Evolutionary conservation across 2,113 vertebrate genomes (phyloP), one percentile per base, ranked within the genome.

Genomic region (Aplodontia rufa): DNA sequence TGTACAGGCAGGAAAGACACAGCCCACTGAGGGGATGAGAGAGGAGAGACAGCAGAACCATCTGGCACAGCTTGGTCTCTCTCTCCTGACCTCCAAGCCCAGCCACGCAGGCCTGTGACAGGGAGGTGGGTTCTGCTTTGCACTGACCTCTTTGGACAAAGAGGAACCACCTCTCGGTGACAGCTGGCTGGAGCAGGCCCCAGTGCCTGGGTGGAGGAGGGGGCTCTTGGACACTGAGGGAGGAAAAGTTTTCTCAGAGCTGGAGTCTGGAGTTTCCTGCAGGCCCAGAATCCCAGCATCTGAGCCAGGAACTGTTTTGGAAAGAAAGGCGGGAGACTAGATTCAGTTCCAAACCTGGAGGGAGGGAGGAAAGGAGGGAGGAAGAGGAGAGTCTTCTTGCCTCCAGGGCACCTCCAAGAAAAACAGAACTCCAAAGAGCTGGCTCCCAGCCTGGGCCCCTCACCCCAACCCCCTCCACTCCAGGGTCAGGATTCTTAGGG

Each of bases 271-370:
- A 69, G 45, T 53, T 75, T 92, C 32, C 51, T 16, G 26, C 28
- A 60, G 62, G 35, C 68, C 66, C 69, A 64, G 51, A 74, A 24
- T 19, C 71, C 58, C 32, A 20, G 74, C 40, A 79, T 75, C 51
- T 53, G 5, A 93, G 96, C 83, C 96, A 96, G 89, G 90, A 82
- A 94, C 72, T 96, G 81, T 93, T 97, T 96, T 96, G 97, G 96
- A 96, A 97, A 94, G 69, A 87, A 75, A 85, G 68, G 55, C n/a
- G 1, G 83, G 81, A 87, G 37, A 60, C 22, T 42, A 35, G 55
- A 28, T 83, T 75, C 51, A 42, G 24, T 83, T 87, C 87, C 87
- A 93, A 89, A 80, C 16, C 64, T 47, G 68, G 66, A 75, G 76
- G 66, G 87, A 49, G 53, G 58, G 76, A 80, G n/a, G n/a, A n/a